Evolutionary conservation across 2,888 invertebrate genomes (phyloP), one percentile per base, ranked within the genome.

Genomic region (Aproaerema taeniolella): DNA sequence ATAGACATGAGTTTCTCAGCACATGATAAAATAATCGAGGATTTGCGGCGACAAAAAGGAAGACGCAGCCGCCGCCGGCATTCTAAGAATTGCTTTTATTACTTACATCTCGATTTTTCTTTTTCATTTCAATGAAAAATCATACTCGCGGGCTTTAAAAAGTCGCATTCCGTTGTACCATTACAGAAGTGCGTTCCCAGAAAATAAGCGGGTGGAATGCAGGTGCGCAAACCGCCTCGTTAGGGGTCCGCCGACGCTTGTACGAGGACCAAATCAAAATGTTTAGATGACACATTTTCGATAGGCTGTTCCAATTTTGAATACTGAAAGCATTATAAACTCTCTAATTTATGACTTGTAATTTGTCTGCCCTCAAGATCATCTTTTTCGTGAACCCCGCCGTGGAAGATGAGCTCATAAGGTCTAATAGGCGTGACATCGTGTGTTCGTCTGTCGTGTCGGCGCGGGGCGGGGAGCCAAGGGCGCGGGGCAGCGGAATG

Each of bases 101-200:
- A 61, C 47, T 70, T 66, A 61, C 47, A 48, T 55, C 52, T 52
- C 41, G 53, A 53, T 52, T 68, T 67, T 71, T 75, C 67, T 68
- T 77, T 75, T 75, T 67, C 66, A 75, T 67, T 83, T 79, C 74
- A 81, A 79, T 81, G 81, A 81, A 80, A 78, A 79, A 74, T 82
- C 78, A 71, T 79, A 57, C 63, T 63, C 62, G 61, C 64, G 53
- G 57, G 54, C 39, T 53, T 56, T 61, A 80, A 76, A 75, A 79
- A 71, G 66, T 59, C 60, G 55, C 74, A 78, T 83, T 76, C 80
- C 74, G 57, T 54, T 53, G 55, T 53, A 54, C 63, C 64, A 66
- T 76, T 74, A 74, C 13, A 70, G 70, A 67, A 65, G 51, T 55
- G 54, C 59, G 71, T 79, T 82, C 74, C 74, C 78, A 78, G 82